Percentiles rank a stretch among this genome's conserved stretches.
phyloP scores from a whole-genome alignment of 1,140 invertebrate species.

The Popillia japonica region DNA sequence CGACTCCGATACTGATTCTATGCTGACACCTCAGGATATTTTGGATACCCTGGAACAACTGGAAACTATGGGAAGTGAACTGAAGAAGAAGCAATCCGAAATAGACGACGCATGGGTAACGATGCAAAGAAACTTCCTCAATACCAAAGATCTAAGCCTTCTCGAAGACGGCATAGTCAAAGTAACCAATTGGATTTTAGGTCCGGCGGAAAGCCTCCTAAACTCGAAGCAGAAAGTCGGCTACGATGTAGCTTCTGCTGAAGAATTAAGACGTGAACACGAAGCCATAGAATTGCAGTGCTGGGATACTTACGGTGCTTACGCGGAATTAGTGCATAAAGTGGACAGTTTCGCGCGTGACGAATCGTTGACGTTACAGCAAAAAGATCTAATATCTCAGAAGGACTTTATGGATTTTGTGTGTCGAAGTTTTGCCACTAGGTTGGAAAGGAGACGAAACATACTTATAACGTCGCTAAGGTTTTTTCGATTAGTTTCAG shows the following conservation, averaged over 20 bases:
- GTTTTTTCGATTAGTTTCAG: constrained; percentile 78
- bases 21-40: constrained; percentile 67
- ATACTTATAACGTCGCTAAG: constrained; percentile 78
- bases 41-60: constrained; percentile 68
- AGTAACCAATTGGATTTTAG: constrained; percentile 81
- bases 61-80: constrained; percentile 65
- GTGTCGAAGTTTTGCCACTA: constrained; percentile 77
- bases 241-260: constrained; percentile 74
- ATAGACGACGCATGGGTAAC: constrained; percentile 69
- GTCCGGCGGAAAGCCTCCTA: constrained; percentile 75
- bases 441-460: constrained; percentile 78
- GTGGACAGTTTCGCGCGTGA: constrained; percentile 66
- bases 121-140: constrained; percentile 67
- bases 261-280: constrained; percentile 74
- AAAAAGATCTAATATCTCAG: constrained; percentile 70
- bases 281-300: constrained; percentile 81
- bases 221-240: constrained; percentile 76
- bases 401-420: constrained; percentile 83
- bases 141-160: constrained; percentile 68
- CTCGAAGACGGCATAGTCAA: constrained; percentile 71
- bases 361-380: constrained; percentile 61
- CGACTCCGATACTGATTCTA: constrained; percentile 58
- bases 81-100: constrained; percentile 69
- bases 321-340: constrained; percentile 78
- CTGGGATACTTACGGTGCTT: constrained; percentile 77